These are phyloP conservation scores for Autographa pulchrina DNA, from an alignment of 2,888 invertebrate species.

Conservation along the genomic window DNA sequence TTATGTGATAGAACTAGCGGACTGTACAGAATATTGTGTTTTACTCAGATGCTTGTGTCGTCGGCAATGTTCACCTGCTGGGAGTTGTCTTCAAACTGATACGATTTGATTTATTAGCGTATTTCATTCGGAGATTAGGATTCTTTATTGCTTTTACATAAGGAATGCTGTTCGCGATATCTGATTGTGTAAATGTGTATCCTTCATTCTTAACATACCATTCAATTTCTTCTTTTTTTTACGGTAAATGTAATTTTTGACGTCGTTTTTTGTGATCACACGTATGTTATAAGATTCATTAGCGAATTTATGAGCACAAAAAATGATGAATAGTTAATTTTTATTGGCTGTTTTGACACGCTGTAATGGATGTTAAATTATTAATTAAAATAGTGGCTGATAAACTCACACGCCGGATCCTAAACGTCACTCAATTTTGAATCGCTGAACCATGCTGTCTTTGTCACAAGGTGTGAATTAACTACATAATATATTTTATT, in stretches of 20 bases:
- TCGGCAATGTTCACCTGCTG: slow-evolving; percentile 69
- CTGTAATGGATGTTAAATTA: slow-evolving; percentile 1
- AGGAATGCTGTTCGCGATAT: slow-evolving; percentile 36
- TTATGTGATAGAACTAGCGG: slow-evolving; percentile 72
- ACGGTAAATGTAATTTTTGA: not conserved
- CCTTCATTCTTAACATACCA: not conserved
- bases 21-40: slow-evolving; percentile 71
- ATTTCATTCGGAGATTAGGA: slow-evolving; percentile 53
- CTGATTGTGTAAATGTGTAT: slow-evolving; percentile 31
- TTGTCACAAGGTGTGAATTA: too few relatives aligned
- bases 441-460: too few relatives aligned
- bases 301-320: not conserved
- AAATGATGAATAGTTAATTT: not conserved
- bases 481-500: too few relatives aligned
- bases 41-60: slow-evolving; percentile 61
- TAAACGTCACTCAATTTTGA: not conserved
- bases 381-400: not conserved
- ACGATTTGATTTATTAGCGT: slow-evolving; percentile 58
- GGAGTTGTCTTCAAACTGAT: slow-evolving; percentile 61
- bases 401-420: not conserved
- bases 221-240: not conserved
- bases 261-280: not conserved
- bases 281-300: slow-evolving; percentile 1
- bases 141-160: slow-evolving; percentile 48
- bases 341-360: not conserved